These are phyloP conservation scores for Halichoerus grypus DNA, from an alignment of 2,113 vertebrate species.

Conservation along the genomic window DNA sequence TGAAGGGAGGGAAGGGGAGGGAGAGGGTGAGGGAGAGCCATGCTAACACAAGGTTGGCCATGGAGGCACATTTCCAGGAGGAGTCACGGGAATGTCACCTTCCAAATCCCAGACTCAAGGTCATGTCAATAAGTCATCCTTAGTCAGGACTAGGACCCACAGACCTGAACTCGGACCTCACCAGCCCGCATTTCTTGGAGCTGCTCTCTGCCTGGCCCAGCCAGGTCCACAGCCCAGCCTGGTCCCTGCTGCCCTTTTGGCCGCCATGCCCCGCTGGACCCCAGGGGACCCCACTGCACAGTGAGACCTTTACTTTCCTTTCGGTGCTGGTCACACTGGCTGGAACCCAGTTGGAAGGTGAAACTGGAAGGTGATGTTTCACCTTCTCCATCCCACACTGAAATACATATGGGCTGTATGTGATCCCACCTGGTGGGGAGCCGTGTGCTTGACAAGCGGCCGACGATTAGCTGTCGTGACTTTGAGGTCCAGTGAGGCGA, in stretches of 20 bases:
- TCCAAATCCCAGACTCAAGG: not conserved
- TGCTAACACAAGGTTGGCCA: accelerated
- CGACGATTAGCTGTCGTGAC: not conserved
- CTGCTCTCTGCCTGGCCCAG: accelerated
- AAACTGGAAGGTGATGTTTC: too few species aligned
- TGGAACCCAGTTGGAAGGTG: too few species aligned
- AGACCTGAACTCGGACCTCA: not conserved
- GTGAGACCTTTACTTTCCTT: not conserved
- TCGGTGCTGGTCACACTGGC: accelerated
- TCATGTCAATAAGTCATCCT: not conserved
- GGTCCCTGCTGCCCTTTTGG: too few species aligned
- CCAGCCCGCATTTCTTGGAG: not conserved
- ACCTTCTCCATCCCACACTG: not conserved
- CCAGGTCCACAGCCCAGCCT: not conserved
- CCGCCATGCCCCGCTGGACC: accelerated
- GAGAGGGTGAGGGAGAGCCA: accelerated
- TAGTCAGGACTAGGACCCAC: not conserved
- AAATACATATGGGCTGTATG: not conserved
- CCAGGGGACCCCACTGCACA: not conserved
- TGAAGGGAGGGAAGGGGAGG: too few species aligned
- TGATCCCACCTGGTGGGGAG: not conserved
- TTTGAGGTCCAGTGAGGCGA: not conserved
- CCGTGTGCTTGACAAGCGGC: accelerated
- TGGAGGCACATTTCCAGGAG: not conserved
- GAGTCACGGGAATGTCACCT: not conserved